These are phyloP conservation scores for Phallusia fumigata DNA, from an alignment of 23 tunicate genomes.

Conservation along the genomic window DNA sequence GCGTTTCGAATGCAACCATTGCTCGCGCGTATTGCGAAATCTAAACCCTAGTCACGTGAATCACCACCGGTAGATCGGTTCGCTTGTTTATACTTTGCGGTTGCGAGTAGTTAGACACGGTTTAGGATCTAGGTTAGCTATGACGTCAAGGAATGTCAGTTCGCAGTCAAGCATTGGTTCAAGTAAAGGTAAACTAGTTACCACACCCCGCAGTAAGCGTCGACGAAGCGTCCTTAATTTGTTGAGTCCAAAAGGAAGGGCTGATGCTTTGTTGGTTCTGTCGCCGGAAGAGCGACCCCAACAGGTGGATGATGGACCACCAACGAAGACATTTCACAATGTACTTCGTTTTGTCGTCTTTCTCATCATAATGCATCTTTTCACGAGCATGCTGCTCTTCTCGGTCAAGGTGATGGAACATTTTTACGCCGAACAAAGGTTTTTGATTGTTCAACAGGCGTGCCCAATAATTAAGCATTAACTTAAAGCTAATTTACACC, in stretches of 20 bases:
- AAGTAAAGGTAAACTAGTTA: background rate
- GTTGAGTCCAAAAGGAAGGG: slow-evolving; percentile 12
- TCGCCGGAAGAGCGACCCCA: background rate
- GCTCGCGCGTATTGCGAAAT: too few relatives aligned
- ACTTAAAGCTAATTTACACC: too few relatives aligned
- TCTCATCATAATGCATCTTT: slow-evolving; percentile 21
- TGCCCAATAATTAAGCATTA: too few relatives aligned
- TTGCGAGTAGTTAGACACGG: background rate
- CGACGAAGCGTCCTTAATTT: slow-evolving; percentile 10
- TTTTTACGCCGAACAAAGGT: too few relatives aligned
- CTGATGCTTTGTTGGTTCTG: slow-evolving; percentile 8
- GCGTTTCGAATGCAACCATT: too few relatives aligned
- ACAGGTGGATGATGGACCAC: background rate
- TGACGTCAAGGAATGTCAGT: background rate
- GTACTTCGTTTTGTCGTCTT: slow-evolving; percentile 21
- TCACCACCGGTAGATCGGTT: background rate
- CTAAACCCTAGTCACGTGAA: too few relatives aligned
- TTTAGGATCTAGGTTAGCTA: background rate
- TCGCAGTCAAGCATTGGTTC: background rate
- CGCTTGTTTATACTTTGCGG: background rate
- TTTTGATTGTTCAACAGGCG: too few relatives aligned
- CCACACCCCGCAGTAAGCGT: background rate
- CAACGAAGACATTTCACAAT: background rate
- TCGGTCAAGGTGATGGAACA: slow-evolving; percentile 25
- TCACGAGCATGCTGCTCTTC: slow-evolving; percentile 32